Evolutionary conservation across 2,113 vertebrate species (phyloP), one percentile per base, ranked within the genome.

Genomic region (Melanostigma gelatinosum): DNA sequence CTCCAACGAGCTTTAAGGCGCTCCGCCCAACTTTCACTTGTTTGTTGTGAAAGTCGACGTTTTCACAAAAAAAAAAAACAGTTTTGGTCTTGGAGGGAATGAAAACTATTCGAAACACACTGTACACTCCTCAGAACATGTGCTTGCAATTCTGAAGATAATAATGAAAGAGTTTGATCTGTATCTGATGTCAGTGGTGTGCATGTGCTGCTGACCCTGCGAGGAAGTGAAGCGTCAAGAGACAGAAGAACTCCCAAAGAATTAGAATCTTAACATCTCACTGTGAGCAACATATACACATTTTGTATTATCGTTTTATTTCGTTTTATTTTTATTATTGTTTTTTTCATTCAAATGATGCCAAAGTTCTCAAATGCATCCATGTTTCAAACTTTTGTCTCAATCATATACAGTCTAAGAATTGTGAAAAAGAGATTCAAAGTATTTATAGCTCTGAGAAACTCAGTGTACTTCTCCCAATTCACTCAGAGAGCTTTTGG

Each of bases 121-220:
- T 1, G 8, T 22, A 1, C 7, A 57, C 34, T 55, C n/a, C 44
- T 44, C 0, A 24, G 34, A 81, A 65, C 48, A 62, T 63, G 58
- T 22, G 7, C 22, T 12, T 48, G 5, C 34, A 70, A 40, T 72
- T 22, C 42, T 65, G 18, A 18, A 61, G 62, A 80, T 64, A 76
- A 70, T 6, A 18, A 3, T 8, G 2, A 64, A 86, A 82, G 3
- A 6, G 57, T 50, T 70, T 83, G 55, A 85, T 82, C 66, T 78
- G 80, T 57, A 66, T 83, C 36, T 74, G 66, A 85, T 75, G 70
- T 42, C 38, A 27, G 42, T 46, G 68, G 79, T 16, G 67, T 76
- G 65, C 18, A 8, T 40, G 27, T 22, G 29, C 13, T 54, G 74
- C 4, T 34, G 46, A 65, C 78, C 81, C 38, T 61, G 20, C 11